Conservation (phyloP, 2,888 invertebrate species). For the Metellina segmentata region DNA sequence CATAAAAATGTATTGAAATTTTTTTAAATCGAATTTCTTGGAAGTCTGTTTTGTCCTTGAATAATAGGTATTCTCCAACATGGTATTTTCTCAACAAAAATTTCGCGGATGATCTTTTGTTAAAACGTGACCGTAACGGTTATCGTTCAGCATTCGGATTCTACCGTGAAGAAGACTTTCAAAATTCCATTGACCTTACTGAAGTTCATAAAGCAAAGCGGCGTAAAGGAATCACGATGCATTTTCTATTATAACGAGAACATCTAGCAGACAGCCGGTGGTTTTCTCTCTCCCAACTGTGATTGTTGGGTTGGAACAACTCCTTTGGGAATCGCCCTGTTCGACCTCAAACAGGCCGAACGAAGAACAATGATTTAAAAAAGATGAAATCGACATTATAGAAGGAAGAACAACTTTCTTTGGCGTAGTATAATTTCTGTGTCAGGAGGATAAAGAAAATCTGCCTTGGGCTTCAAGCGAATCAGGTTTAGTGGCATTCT, state of each 20-base stretch:
- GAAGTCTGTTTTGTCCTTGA: too few species aligned
- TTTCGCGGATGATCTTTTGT: not conserved
- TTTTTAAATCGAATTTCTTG: too few species aligned
- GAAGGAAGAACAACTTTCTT: conserved; percentile 67
- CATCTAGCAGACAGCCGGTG: too few species aligned
- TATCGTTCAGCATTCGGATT: not conserved
- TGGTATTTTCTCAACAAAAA: too few species aligned
- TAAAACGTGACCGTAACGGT: not conserved
- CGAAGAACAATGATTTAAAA: conserved; percentile 12
- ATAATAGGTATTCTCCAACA: too few species aligned
- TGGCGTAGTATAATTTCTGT: conserved; percentile 71
- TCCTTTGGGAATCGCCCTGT: not conserved
- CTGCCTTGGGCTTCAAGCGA: conserved; percentile 13
- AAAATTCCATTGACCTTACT: not conserved
- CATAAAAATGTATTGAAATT: too few species aligned
- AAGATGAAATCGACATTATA: conserved; percentile 14
- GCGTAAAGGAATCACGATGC: too few species aligned
- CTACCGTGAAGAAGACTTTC: not conserved
- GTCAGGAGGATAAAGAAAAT: conserved; percentile 74
- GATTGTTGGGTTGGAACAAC: not conserved
- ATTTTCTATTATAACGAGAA: too few species aligned
- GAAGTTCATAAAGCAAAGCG: too few species aligned
- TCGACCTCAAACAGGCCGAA: conserved; percentile 44
- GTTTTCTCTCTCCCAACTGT: not conserved
- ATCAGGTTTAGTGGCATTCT: conserved; percentile 73